Conservation (phyloP, 2,113 vertebrate genomes). For the Spea multiplicata region DNA sequence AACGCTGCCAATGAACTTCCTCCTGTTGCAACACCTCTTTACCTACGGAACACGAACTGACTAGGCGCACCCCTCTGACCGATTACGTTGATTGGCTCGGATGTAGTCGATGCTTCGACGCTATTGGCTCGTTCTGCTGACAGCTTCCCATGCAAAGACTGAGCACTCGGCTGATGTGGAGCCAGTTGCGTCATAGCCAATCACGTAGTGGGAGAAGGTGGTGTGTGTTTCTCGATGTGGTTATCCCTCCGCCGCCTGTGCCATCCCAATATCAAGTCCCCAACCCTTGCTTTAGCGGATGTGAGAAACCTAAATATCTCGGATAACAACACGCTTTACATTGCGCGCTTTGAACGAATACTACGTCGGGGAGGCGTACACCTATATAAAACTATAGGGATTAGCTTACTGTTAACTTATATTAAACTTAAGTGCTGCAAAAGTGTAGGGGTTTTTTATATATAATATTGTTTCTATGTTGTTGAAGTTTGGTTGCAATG, state of each 20-base stretch:
- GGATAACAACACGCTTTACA: too few relatives aligned
- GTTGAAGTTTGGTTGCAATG: too few relatives aligned
- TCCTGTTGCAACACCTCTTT: background rate
- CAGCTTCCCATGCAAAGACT: slow-evolving; percentile 45
- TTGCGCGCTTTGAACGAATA: too few relatives aligned
- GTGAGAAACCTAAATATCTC: too few relatives aligned
- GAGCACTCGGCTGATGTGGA: slow-evolving; percentile 80
- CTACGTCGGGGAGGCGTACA: too few relatives aligned
- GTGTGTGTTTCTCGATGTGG: background rate
- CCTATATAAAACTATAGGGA: too few relatives aligned
- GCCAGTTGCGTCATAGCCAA: slow-evolving; percentile 73
- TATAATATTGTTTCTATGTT: too few relatives aligned
- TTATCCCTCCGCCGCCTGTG: slow-evolving; percentile 64
- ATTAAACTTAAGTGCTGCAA: too few relatives aligned
- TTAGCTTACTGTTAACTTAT: too few relatives aligned
- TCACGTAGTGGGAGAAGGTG: slow-evolving; percentile 48
- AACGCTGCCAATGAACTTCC: background rate
- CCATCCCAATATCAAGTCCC: background rate
- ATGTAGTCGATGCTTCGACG: background rate
- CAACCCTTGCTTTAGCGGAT: too few relatives aligned
- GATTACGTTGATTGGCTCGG: slow-evolving; percentile 10
- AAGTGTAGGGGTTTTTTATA: too few relatives aligned
- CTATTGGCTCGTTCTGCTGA: background rate
- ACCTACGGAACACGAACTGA: background rate
- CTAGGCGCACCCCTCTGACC: slow-evolving; percentile 1